Evolutionary conservation across 2,888 invertebrate species (phyloP).

Genomic region (Pogonocherus hispidulus): DNA sequence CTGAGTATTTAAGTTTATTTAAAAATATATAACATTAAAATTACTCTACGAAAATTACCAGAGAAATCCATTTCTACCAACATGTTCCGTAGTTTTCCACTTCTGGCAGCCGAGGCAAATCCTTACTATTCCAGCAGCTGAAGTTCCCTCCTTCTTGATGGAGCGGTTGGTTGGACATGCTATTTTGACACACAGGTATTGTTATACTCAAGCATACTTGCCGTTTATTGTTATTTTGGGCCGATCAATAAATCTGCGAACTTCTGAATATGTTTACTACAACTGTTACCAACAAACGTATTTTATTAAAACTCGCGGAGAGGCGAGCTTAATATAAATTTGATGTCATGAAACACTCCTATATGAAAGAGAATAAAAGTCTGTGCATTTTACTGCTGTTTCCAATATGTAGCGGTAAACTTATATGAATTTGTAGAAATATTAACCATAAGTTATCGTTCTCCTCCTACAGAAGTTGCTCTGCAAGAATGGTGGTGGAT

Average conservation of each 20-base stretch:
- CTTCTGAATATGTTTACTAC: slow-evolving; percentile 5
- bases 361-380: slow-evolving; percentile 14
- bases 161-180: background rate
- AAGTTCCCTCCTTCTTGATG: background rate
- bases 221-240: slow-evolving; percentile 5
- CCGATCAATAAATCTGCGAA: slow-evolving; percentile 17
- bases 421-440: background rate
- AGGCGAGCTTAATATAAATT: slow-evolving; percentile 23
- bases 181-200: slow-evolving; percentile 7
- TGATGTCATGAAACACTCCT: slow-evolving; percentile 4
- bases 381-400: slow-evolving; percentile 1
- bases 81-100: background rate
- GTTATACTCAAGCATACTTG: slow-evolving; percentile 3
- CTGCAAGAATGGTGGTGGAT: too few species aligned
- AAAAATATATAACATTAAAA: too few species aligned
- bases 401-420: slow-evolving; percentile 7
- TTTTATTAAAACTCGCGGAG: slow-evolving; percentile 10
- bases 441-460: background rate
- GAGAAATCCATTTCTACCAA: too few species aligned
- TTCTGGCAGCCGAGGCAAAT: background rate
- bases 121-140: background rate
- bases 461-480: too few species aligned
- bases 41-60: too few species aligned
- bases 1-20: too few species aligned
- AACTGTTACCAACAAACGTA: slow-evolving; percentile 18